phyloP scores from a whole-genome alignment of 2,888 invertebrate genomes.

The Cacoxenus indagator region DNA sequence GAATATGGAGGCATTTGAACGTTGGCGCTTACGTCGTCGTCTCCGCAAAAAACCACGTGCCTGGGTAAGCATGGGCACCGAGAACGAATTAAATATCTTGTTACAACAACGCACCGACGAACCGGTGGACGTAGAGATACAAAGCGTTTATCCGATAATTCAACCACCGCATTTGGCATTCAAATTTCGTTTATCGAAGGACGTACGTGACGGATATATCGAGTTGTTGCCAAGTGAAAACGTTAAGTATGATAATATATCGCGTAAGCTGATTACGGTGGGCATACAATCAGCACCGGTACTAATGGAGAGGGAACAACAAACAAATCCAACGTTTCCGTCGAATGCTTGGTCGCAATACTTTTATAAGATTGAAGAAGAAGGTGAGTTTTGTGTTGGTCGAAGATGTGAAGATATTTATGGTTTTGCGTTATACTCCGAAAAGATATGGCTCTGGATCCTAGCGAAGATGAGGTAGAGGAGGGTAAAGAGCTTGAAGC shows the following conservation, averaged over 20 bases:
- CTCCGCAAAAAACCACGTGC: slow-evolving; percentile 73
- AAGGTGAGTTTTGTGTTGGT: slow-evolving; percentile 40
- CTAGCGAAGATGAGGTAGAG: slow-evolving; percentile 56
- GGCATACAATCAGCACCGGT: slow-evolving; percentile 75
- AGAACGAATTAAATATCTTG: slow-evolving; percentile 75
- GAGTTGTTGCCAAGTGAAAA: slow-evolving; percentile 75
- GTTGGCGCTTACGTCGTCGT: slow-evolving; percentile 72
- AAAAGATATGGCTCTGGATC: slow-evolving; percentile 53
- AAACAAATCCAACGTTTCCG: slow-evolving; percentile 79
- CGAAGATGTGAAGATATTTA: neutral
- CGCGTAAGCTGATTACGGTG: slow-evolving; percentile 74
- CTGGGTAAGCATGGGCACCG: slow-evolving; percentile 79
- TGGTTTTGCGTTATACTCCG: neutral
- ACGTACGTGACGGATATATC: slow-evolving; percentile 78
- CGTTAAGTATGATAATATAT: slow-evolving; percentile 73
- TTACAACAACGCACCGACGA: slow-evolving; percentile 73
- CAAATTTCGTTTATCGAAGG: slow-evolving; percentile 73
- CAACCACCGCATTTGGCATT: slow-evolving; percentile 72
- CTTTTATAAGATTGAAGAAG: slow-evolving; percentile 70
- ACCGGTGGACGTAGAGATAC: slow-evolving; percentile 78
- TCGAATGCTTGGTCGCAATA: slow-evolving; percentile 81
- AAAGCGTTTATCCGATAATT: slow-evolving; percentile 75
- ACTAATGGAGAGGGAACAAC: slow-evolving; percentile 72
- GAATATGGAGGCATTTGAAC: slow-evolving; percentile 72
- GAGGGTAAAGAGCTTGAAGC: slow-evolving; percentile 38